Percentiles rank a stretch among this genome's conserved stretches.
These are phyloP conservation scores for Zelostemma sp. DNA, from an alignment of 1,140 invertebrate genomes.

Conservation along the genomic window DNA sequence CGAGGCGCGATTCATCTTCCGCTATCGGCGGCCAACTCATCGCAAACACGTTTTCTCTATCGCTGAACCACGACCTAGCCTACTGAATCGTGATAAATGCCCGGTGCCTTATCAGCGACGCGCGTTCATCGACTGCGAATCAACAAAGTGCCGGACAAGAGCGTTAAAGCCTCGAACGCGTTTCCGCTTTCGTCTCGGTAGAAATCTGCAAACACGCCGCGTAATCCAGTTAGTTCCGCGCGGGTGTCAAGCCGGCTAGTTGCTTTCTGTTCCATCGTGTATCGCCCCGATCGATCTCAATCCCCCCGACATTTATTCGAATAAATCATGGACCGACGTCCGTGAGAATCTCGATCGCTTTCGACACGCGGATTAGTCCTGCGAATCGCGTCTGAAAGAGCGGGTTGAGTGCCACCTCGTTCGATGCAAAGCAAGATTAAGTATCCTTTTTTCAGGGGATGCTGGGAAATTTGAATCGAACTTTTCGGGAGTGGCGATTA, in stretches of 20 bases:
- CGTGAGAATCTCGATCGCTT: slow-evolving; percentile 58
- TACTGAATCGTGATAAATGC: not conserved
- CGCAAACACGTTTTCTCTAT: slow-evolving; percentile 15
- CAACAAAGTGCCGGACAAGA: not conserved
- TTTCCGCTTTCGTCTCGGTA: slow-evolving; percentile 10
- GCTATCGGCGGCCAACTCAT: slow-evolving; percentile 8
- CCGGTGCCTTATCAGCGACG: slow-evolving; percentile 2
- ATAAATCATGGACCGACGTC: slow-evolving; percentile 44
- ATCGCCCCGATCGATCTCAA: slow-evolving; percentile 35
- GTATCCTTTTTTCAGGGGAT: not conserved
- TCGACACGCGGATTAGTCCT: slow-evolving; percentile 57
- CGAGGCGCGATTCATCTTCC: not conserved
- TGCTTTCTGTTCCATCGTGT: slow-evolving; percentile 21
- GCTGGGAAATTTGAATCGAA: not conserved
- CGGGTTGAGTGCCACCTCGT: not conserved
- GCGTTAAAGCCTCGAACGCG: not conserved
- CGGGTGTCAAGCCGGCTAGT: slow-evolving; percentile 41
- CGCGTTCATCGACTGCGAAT: slow-evolving; percentile 1
- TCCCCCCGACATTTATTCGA: slow-evolving; percentile 36
- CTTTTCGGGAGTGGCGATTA: not conserved
- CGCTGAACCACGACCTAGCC: slow-evolving; percentile 13
- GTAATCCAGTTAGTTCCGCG: slow-evolving; percentile 52
- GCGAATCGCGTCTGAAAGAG: slow-evolving; percentile 33
- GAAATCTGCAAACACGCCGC: slow-evolving; percentile 40
- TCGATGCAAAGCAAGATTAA: too few relatives aligned